Evolutionary conservation across 2,888 invertebrate genomes (phyloP).

Genomic region (Watsonalla cultraria): DNA sequence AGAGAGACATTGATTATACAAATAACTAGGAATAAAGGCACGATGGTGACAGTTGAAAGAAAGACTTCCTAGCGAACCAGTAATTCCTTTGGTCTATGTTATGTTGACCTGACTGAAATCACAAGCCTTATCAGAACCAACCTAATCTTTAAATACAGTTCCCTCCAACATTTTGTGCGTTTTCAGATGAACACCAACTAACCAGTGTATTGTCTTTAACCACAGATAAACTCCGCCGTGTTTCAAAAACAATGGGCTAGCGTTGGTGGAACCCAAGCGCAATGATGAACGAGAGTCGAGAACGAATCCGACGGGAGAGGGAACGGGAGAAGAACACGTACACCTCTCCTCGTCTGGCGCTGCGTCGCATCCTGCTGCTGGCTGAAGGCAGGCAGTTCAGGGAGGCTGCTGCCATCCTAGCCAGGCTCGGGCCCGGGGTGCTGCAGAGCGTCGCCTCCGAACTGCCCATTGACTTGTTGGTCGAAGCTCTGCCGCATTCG

Average conservation of each 20-base stretch:
- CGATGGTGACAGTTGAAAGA: too few species aligned
- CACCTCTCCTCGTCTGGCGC: slow-evolving; percentile 82
- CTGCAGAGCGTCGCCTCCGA: slow-evolving; percentile 87
- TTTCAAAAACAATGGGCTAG: slow-evolving; percentile 54
- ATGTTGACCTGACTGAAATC: too few species aligned
- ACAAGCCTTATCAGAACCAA: too few species aligned
- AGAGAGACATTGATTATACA: too few species aligned
- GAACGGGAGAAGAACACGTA: slow-evolving; percentile 79
- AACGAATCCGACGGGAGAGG: slow-evolving; percentile 83
- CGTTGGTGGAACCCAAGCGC: slow-evolving; percentile 26
- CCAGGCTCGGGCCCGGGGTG: slow-evolving; percentile 88
- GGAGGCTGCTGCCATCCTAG: slow-evolving; percentile 92
- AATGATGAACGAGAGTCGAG: slow-evolving; percentile 84
- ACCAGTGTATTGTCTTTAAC: neutral
- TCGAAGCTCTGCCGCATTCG: slow-evolving; percentile 94
- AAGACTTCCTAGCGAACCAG: too few species aligned
- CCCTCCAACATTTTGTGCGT: too few species aligned
- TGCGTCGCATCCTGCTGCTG: slow-evolving; percentile 85
- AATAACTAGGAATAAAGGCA: too few species aligned
- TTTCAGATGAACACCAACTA: too few species aligned
- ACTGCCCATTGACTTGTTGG: slow-evolving; percentile 90
- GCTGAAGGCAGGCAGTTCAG: slow-evolving; percentile 93
- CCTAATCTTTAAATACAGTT: too few species aligned
- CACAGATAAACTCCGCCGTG: slow-evolving; percentile 1
- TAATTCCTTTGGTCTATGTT: too few species aligned